A percentile compares a stretch with the other conserved stretches of the same genome.
Conservation (phyloP, 2,888 invertebrate genomes). For the Ligdia adustata region DNA sequence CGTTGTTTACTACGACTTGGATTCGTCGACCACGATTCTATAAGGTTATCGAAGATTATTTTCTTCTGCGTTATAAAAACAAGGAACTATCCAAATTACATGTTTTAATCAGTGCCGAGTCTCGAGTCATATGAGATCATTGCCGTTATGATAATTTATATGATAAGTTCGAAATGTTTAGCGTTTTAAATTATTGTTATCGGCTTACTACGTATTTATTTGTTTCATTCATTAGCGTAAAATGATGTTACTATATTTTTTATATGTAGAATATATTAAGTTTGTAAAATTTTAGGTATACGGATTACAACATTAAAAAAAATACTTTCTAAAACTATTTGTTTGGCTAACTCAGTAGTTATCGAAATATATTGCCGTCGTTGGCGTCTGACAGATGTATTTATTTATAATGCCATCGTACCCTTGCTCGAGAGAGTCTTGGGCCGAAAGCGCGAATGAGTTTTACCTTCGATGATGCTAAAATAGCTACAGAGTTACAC, state of each 20-base stretch:
- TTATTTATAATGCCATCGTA: slow-evolving; percentile 79
- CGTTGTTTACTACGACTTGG: slow-evolving; percentile 45
- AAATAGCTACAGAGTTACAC: slow-evolving; percentile 80
- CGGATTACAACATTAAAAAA: no score
- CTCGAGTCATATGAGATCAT: slow-evolving; percentile 69
- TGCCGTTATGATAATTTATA: slow-evolving; percentile 68
- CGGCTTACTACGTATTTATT: slow-evolving; percentile 39
- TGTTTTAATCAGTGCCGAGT: slow-evolving; percentile 59
- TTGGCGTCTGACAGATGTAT: slow-evolving; percentile 72
- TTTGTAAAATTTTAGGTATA: not conserved
- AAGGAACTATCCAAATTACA: slow-evolving; percentile 65
- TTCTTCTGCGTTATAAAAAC: slow-evolving; percentile 68
- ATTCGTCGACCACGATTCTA: slow-evolving; percentile 45
- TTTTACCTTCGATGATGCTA: slow-evolving; percentile 83
- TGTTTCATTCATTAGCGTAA: slow-evolving; percentile 45
- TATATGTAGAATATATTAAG: no score
- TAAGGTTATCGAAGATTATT: slow-evolving; percentile 65
- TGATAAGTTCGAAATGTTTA: slow-evolving; percentile 49
- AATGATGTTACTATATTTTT: slow-evolving; percentile 19
- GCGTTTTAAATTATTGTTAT: slow-evolving; percentile 45
- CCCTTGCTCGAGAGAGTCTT: slow-evolving; percentile 79
- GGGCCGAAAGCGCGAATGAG: slow-evolving; percentile 81
- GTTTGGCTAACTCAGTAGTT: slow-evolving; percentile 31
- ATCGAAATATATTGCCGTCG: slow-evolving; percentile 52
- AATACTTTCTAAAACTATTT: not conserved